phyloP scores from a whole-genome alignment of 2,888 invertebrate species.

The Harmothoe impar region DNA sequence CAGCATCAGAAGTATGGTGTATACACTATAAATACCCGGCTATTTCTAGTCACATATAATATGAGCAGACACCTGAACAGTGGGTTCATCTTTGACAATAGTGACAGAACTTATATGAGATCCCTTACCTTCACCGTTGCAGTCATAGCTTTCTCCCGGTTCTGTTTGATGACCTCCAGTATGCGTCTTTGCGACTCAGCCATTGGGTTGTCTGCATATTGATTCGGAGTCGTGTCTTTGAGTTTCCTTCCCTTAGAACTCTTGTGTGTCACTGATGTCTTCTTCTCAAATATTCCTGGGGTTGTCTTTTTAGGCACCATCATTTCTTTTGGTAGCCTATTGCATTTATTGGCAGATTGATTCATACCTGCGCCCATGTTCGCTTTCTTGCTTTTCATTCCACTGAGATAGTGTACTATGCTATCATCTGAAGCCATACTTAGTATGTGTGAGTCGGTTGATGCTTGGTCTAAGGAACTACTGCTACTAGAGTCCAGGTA shows the following conservation, averaged over 20 bases:
- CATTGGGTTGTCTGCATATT: not conserved
- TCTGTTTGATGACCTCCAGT: not conserved
- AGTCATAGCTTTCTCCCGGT: not conserved
- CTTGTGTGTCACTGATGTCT: not conserved
- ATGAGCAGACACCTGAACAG: too few species aligned
- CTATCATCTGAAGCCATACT: conserved; percentile 16
- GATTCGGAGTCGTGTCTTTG: not conserved
- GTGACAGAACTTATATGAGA: too few species aligned
- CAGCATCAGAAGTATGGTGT: too few species aligned
- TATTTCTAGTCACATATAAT: too few species aligned
- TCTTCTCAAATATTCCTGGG: not conserved
- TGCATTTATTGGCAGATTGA: not conserved
- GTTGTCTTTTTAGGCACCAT: not conserved
- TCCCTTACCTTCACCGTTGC: not conserved
- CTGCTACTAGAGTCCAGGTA: not conserved
- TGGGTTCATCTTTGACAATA: too few species aligned
- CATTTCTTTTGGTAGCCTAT: not conserved
- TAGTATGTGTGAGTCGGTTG: not conserved
- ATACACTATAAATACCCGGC: too few species aligned
- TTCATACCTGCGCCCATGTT: not conserved
- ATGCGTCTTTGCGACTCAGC: not conserved
- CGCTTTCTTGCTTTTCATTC: not conserved
- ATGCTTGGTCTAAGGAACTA: not conserved
- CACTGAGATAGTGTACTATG: not conserved
- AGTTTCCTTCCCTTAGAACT: not conserved